These are phyloP conservation scores for Halictus ligatus DNA, from an alignment of 2,888 invertebrate species.

Conservation along the genomic window DNA sequence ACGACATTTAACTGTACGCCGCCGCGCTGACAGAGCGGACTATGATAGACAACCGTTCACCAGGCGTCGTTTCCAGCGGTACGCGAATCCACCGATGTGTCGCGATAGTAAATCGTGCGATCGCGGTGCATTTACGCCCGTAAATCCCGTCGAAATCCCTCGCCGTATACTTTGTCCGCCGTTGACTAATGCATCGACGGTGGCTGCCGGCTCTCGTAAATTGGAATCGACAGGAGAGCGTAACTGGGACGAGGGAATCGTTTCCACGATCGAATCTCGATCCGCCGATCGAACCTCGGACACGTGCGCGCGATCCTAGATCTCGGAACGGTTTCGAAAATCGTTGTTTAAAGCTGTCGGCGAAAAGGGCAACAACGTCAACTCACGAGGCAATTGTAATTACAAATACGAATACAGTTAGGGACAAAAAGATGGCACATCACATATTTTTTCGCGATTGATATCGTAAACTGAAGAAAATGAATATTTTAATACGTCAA, in stretches of 20 bases:
- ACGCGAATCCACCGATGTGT: background rate
- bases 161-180: background rate
- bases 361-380: too few relatives aligned
- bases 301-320: background rate
- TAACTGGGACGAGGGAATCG: background rate
- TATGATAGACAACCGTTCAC: conserved; percentile 12
- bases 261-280: background rate
- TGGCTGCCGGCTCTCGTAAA: conserved; percentile 1
- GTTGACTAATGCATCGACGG: conserved; percentile 4
- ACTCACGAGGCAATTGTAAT: too few relatives aligned
- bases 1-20: conserved; percentile 54
- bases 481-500: too few relatives aligned
- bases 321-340: background rate
- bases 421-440: too few relatives aligned
- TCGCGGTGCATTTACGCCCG: conserved; percentile 10
- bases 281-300: background rate
- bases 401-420: too few relatives aligned
- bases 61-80: background rate
- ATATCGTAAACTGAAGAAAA: too few relatives aligned
- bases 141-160: background rate
- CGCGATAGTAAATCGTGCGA: conserved; percentile 26
- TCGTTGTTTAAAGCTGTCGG: too few relatives aligned
- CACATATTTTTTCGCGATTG: too few relatives aligned
- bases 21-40: conserved; percentile 24
- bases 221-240: background rate